These are phyloP conservation scores for Carassius gibelio DNA, from an alignment of 2,113 vertebrate genomes.

Conservation along the genomic window DNA sequence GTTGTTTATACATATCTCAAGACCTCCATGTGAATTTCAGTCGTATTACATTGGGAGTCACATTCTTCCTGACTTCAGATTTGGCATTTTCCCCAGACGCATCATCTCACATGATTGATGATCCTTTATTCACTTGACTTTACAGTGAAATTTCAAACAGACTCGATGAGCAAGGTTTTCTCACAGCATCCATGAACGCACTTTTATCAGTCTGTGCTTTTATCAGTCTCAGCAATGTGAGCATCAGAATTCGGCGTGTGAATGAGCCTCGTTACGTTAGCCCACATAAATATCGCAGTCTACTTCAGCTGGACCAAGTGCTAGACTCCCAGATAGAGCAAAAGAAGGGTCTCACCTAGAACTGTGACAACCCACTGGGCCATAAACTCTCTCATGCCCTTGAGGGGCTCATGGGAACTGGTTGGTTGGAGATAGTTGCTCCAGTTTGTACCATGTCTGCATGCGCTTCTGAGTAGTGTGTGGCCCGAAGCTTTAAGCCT, in stretches of 20 bases:
- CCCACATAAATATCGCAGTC: constrained; percentile 57
- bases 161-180: constrained; percentile 21
- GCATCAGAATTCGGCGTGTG: background rate
- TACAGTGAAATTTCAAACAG: constrained; percentile 21
- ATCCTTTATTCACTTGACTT: constrained; percentile 42
- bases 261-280: constrained; percentile 55
- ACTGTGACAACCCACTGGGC: constrained; percentile 58
- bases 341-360: constrained; percentile 56
- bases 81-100: constrained; percentile 37
- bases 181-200: constrained; percentile 15
- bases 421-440: constrained; percentile 43
- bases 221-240: constrained; percentile 31
- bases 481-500: constrained; percentile 65
- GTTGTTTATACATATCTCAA: constrained; percentile 14
- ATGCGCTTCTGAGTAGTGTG: constrained; percentile 39
- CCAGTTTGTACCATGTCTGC: constrained; percentile 34
- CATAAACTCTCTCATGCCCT: constrained; percentile 55
- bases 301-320: constrained; percentile 62
- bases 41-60: background rate
- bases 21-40: background rate
- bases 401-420: constrained; percentile 51
- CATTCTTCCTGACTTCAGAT: constrained; percentile 33
- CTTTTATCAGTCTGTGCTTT: constrained; percentile 41
- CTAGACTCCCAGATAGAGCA: constrained; percentile 60
- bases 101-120: constrained; percentile 40